Base-by-base conservation (phyloP, 2,888 invertebrate species). In the Oithona nana region DNA sequence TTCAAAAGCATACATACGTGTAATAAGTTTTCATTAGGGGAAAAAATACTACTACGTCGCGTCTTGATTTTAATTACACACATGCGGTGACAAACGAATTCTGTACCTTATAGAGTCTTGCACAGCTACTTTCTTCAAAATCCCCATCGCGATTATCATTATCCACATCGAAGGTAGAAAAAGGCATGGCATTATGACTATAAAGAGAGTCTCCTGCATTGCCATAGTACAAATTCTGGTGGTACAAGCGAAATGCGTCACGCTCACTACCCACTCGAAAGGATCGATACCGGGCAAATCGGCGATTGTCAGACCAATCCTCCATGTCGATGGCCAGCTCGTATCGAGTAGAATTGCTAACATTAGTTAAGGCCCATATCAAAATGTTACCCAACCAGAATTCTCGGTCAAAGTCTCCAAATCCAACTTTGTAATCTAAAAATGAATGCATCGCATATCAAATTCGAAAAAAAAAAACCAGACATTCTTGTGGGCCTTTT, bases 381-480 rank as follows among this genome's bases (percentile, higher is more conserved):
- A 67, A 63, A 55, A 68, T 66, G 60, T 67, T 68, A 67, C 66
- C 68, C 20, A 68, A 61, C 68, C 67, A 68, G 48, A 67, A 68
- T 62, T 68, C 68, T 26, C 67, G 50, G 57, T 66, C 66, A 56
- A 68, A 65, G 64, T 67, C 67, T 3, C 68, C 68, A 50, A 68
- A 68, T 22, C 68, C 68, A 8, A 66, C 65, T 61, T 65, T 66
- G 61, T 66, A 66, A 55, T 66, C 66, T n/a, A n/a, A n/a, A n/a
- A n/a, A n/a, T n/a, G n/a, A n/a, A n/a, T n/a, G n/a, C n/a, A n/a
- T n/a, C n/a, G n/a, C n/a, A n/a, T n/a, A n/a, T n/a, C n/a, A n/a
- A n/a, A n/a, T n/a, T n/a, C n/a, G n/a, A n/a, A n/a, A n/a, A n/a
- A n/a, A n/a, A n/a, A n/a, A n/a, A n/a, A n/a, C n/a, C n/a, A n/a